These are phyloP conservation scores for Cantharis lateralis DNA, from an alignment of 2,888 invertebrate genomes.

Conservation along the genomic window DNA sequence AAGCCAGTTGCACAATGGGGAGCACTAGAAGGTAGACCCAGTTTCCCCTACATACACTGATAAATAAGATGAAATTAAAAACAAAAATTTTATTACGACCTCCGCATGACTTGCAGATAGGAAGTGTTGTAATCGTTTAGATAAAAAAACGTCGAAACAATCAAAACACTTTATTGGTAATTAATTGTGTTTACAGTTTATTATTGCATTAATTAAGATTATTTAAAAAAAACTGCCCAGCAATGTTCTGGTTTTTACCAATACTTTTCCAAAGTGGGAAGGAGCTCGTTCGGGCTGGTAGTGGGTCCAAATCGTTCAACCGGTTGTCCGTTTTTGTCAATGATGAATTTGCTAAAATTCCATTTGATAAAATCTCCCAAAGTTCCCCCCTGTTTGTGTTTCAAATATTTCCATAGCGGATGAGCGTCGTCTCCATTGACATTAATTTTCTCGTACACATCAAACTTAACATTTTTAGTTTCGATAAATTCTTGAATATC, in stretches of 20 bases:
- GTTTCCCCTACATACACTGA: no score
- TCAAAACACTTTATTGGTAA: no score
- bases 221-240: background rate
- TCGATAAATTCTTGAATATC: constrained; percentile 67
- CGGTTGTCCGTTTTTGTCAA: constrained; percentile 74
- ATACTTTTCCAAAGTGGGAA: constrained; percentile 42
- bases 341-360: constrained; percentile 87
- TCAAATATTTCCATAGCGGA: constrained; percentile 71
- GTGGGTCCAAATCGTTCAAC: constrained; percentile 67
- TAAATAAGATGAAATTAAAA: no score
- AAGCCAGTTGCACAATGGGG: no score
- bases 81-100: no score
- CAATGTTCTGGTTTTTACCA: constrained; percentile 31
- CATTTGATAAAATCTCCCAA: constrained; percentile 75
- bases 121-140: no score
- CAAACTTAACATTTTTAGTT: constrained; percentile 69
- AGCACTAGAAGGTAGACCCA: no score
- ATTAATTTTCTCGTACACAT: constrained; percentile 73
- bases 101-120: no score
- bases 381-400: constrained; percentile 58
- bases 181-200: background rate
- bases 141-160: no score
- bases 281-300: constrained; percentile 42
- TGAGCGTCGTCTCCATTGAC: constrained; percentile 69
- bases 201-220: background rate